phyloP scores from a whole-genome alignment of 1,140 invertebrate species.

The Pogonognathellus flavescens region DNA sequence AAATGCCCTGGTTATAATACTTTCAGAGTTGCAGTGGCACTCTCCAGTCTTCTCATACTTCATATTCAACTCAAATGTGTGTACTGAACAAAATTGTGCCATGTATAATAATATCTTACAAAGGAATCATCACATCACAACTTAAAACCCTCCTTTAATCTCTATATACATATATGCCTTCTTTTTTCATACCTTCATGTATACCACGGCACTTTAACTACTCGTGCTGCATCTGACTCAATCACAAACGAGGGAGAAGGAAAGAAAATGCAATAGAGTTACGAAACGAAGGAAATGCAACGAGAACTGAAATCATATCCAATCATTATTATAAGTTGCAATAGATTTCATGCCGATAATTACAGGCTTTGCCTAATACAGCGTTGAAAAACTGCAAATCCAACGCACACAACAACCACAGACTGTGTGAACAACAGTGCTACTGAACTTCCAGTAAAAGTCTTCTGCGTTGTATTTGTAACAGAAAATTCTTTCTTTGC shows the following conservation, averaged over 20 bases:
- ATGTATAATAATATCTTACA: conserved; percentile 20
- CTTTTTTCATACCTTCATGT: too few species aligned
- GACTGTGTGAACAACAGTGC: neutral
- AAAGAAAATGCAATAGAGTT: neutral
- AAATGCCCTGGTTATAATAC: too few species aligned
- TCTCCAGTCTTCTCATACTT: too few species aligned
- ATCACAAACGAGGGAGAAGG: neutral
- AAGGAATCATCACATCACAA: conserved; percentile 38
- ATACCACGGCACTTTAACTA: neutral
- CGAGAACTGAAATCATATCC: conserved; percentile 25
- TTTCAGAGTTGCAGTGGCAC: too few species aligned
- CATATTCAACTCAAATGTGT: too few species aligned
- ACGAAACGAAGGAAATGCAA: conserved; percentile 28
- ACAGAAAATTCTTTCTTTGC: neutral
- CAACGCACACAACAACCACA: neutral
- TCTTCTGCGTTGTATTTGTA: too few species aligned
- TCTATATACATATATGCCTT: too few species aligned
- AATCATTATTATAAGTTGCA: conserved; percentile 26
- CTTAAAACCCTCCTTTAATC: too few species aligned
- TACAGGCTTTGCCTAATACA: neutral
- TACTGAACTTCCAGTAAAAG: too few species aligned
- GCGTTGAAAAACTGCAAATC: neutral
- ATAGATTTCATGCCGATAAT: conserved; percentile 34
- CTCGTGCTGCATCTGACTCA: neutral
- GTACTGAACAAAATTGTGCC: neutral